phyloP scores from a whole-genome alignment of 2,113 vertebrate species.

The Noturus placidus region DNA sequence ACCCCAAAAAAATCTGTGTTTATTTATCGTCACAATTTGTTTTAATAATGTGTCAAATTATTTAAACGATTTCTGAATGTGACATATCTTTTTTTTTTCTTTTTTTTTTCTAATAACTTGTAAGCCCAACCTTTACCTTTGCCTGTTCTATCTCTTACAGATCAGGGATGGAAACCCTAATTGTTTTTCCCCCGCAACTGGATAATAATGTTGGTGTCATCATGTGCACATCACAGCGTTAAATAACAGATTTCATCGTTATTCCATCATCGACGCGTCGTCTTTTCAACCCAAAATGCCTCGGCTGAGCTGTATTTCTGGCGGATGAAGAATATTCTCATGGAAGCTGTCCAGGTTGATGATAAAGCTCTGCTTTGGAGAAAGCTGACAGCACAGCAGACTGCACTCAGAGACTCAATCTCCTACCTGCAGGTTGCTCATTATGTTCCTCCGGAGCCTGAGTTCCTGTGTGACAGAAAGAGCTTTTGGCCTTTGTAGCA shows the following conservation, averaged over 20 bases:
- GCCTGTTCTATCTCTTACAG: not conserved
- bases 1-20: not conserved
- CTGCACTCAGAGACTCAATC: not conserved
- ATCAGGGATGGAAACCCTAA: not conserved
- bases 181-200: not conserved
- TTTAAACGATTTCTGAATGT: not conserved
- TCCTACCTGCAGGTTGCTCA: conserved; percentile 68
- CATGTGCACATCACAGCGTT: not conserved
- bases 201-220: not conserved
- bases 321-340: not conserved
- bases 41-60: not conserved
- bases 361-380: not conserved
- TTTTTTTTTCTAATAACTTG: no score
- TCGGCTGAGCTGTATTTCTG: not conserved
- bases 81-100: no score
- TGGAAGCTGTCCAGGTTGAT: not conserved
- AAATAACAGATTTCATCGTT: not conserved
- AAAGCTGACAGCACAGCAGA: not conserved
- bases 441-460: conserved; percentile 68
- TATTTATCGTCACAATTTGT: not conserved
- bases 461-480: conserved; percentile 62
- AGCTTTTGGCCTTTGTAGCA: conserved; percentile 67
- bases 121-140: not conserved
- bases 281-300: not conserved
- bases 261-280: not conserved